Evolutionary conservation across 2,888 invertebrate species (phyloP), one percentile per base, ranked within the genome.

Genomic region (Nomada goodeniana): DNA sequence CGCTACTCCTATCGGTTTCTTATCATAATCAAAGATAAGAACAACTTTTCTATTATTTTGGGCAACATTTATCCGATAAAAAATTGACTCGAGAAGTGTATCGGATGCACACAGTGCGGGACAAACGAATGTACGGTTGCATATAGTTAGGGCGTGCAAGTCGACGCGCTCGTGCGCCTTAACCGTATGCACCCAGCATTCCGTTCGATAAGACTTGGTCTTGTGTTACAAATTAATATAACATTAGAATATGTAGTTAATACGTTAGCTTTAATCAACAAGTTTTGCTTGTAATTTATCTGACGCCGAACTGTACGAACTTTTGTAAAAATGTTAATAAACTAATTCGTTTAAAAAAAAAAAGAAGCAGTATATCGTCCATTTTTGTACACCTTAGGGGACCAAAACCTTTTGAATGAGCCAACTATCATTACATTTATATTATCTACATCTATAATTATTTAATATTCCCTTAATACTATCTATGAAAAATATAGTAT

Each of bases 241-340:
- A 80, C 68, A 77, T 70, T 86, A 87, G 76, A 55, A 69, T 87
- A 82, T 23, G 52, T 81, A 83, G 70, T 50, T 82, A 67, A 61
- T 83, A 61, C 36, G 23, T 53, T 87, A 88, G 80, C 78, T 65
- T 52, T 83, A 85, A 85, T 79, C 67, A 71, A 80, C 80, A 72
- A 76, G 80, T 86, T 74, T 82, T 55, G 83, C 88, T 89, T 89
- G 84, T 90, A 89, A 90, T 90, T 90, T 90, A 89, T 90, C 89
- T 80, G 88, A 85, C 77, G 89, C 89, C 84, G 80, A 71, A 84
- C 74, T 83, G 76, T 87, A 86, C 36, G 61, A 81, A 63, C 50
- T 65, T 65, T 80, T 88, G 80, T 88, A 86, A 80, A 85, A 85
- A 86, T 87, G 85, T 89, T 85, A 88, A 87, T 86, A 88, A 84